Base-by-base conservation (phyloP, 2,797 vertebrate species). In the Sebastes hubbsi region DNA sequence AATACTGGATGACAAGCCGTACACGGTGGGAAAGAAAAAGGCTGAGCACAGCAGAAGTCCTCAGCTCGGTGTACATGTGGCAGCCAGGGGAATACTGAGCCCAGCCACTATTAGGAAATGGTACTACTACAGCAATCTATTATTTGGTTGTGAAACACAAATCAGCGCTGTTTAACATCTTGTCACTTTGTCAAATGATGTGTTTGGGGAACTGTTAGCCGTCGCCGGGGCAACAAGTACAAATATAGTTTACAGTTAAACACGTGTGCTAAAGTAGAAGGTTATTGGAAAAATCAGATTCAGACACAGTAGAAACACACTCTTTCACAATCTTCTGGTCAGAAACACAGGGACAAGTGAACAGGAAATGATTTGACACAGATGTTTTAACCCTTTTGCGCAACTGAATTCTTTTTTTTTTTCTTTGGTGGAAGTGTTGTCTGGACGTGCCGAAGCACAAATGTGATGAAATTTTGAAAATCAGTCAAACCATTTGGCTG, bases 1-100 rank as follows among this genome's bases (percentile, higher is more conserved):
- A 60, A 25, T 22, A 63, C 54, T 27, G n/a, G 32, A 30, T 59
- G 29, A 62, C 18, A 20, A 42, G 38, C 38, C 29, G 66, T 5
- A 29, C 13, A 22, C 4, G 29, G 42, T 63, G n/a, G n/a, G 71
- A 81, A 16, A 84, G 10, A 84, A 78, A 77, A 81, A 30, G 29
- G 58, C 70, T 34, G 67, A 77, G 52, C 42, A 24, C 34, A 82
- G 72, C 74, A 82, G 72, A 81, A 84, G 79, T 20, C 16, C 29
- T 72, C 60, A 18, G 72, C 30, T 77, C 63, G 18, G 73, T 78
- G 89, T 38, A 84, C 83, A 91, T 85, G 90, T 92, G 92, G 86
- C 46, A 52, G 46, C 42, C 90, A 84, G 30, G 42, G 58, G 62
- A 76, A 65, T 29, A 68, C 6, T 67, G 67, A 46, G 34, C 54